Base-by-base conservation (phyloP, 2,113 vertebrate genomes). In the Lophius piscatorius region DNA sequence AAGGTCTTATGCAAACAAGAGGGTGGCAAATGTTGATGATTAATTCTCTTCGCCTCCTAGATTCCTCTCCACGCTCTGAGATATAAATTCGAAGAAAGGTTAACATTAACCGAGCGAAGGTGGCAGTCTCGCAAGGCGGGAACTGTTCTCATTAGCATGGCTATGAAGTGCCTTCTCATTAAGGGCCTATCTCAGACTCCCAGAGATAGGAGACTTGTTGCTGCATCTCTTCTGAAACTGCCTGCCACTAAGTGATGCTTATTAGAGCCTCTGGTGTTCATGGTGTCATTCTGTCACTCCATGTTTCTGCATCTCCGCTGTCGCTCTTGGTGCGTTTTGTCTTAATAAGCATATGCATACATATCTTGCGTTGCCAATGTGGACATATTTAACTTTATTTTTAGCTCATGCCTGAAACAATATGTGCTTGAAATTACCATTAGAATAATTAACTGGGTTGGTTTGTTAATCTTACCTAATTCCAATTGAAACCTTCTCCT, bases 161-260 rank as follows among this genome's bases (percentile, higher is more conserved):
- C 83, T 88, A 85, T 89, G 76, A 70, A 76, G n/a, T 76, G 65
- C 75, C 74, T 80, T 63, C 64, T 87, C 79, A 70, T 87, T 78
- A 79, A 80, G 80, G 75, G 60, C 62, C 70, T 70, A 65, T 78
- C 77, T n/a, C n/a, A n/a, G n/a, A n/a, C n/a, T n/a, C n/a, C n/a
- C n/a, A n/a, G n/a, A n/a, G n/a, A n/a, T 63, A 17, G 10, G 33
- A 40, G 65, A 72, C 70, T 70, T 82, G 81, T 86, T 73, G 69
- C 81, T 54, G 44, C 75, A 21, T 73, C 34, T 71, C 58, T 74
- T 81, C 18, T 52, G 40, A 65, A 60, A 68, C 59, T 20, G 46
- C 49, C 47, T 62, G 55, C 54, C 2, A 13, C 78, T 63, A 40
- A 69, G 57, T 74, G 64, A 71, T 1, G 2, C 8, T 63, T 74